These are phyloP conservation scores for Eupleurogrammus muticus DNA, from an alignment of 2,797 vertebrate species.

Conservation along the genomic window DNA sequence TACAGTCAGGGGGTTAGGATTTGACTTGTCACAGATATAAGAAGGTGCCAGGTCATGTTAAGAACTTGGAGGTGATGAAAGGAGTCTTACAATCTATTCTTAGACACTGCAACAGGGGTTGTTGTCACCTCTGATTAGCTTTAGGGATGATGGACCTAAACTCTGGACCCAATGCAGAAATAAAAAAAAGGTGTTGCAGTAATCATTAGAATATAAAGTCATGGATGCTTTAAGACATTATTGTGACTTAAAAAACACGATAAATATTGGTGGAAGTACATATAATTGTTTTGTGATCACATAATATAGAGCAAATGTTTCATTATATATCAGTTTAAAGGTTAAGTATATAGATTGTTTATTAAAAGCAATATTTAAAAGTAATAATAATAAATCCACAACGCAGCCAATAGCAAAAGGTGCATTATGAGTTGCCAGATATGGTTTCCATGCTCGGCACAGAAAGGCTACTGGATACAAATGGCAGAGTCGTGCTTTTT, in stretches of 20 bases:
- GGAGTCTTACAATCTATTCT: conserved; percentile 35
- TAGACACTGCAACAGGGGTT: conserved; percentile 29
- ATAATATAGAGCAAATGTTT: neutral
- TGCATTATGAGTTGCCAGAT: no score
- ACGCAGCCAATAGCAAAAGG: no score
- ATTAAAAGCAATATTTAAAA: neutral
- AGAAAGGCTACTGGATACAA: no score
- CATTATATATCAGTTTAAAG: neutral
- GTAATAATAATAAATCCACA: no score
- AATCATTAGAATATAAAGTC: neutral
- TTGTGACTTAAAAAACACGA: neutral
- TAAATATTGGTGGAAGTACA: neutral
- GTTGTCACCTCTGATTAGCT: conserved; percentile 37
- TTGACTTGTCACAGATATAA: conserved; percentile 34
- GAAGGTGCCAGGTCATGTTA: conserved; percentile 49
- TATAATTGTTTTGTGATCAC: neutral
- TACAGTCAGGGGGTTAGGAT: conserved; percentile 20
- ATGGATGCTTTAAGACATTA: neutral
- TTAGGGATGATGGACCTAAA: conserved; percentile 6
- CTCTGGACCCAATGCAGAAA: conserved; percentile 1
- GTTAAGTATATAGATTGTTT: no score
- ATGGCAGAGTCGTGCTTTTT: no score
- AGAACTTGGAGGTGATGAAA: conserved; percentile 50
- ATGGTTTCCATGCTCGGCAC: no score
- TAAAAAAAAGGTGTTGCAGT: conserved; percentile 8